Percentiles rank a stretch among this genome's conserved stretches.
Conservation (phyloP, 2,888 invertebrate species). For the Corbicula japonica region DNA sequence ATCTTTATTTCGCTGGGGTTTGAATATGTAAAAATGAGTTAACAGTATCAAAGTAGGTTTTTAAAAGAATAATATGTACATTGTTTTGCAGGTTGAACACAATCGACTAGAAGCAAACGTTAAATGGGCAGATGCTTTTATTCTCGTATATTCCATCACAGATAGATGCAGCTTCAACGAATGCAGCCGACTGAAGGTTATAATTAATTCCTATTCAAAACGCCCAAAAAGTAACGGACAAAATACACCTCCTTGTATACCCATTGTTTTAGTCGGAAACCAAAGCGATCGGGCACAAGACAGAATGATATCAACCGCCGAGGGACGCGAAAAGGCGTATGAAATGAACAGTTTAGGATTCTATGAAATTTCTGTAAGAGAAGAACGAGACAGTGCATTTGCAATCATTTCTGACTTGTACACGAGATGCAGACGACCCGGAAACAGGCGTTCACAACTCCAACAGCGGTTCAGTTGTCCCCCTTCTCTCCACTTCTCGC, state of each 20-base stretch:
- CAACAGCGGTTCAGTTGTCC: slow-evolving; percentile 64
- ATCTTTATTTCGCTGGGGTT: not conserved
- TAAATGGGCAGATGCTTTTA: slow-evolving; percentile 95
- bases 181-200: slow-evolving; percentile 80
- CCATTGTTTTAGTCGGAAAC: slow-evolving; percentile 94
- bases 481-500: slow-evolving; percentile 38
- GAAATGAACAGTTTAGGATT: slow-evolving; percentile 88
- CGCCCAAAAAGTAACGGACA: slow-evolving; percentile 50
- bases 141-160: slow-evolving; percentile 95
- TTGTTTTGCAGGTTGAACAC: slow-evolving; percentile 75
- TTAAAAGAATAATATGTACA: not conserved
- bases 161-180: slow-evolving; percentile 93
- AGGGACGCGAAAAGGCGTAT: slow-evolving; percentile 69
- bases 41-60: too few relatives aligned
- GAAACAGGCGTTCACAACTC: slow-evolving; percentile 42
- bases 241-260: slow-evolving; percentile 82
- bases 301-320: slow-evolving; percentile 89
- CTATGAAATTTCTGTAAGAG: slow-evolving; percentile 94
- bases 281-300: slow-evolving; percentile 93
- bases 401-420: slow-evolving; percentile 88
- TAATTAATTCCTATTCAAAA: slow-evolving; percentile 83
- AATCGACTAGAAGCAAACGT: slow-evolving; percentile 91
- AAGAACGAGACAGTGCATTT: slow-evolving; percentile 93
- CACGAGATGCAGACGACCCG: slow-evolving; percentile 62
- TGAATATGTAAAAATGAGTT: too few relatives aligned